phyloP scores from a whole-genome alignment of 2,797 vertebrate genomes.

The Microchirus variegatus region DNA sequence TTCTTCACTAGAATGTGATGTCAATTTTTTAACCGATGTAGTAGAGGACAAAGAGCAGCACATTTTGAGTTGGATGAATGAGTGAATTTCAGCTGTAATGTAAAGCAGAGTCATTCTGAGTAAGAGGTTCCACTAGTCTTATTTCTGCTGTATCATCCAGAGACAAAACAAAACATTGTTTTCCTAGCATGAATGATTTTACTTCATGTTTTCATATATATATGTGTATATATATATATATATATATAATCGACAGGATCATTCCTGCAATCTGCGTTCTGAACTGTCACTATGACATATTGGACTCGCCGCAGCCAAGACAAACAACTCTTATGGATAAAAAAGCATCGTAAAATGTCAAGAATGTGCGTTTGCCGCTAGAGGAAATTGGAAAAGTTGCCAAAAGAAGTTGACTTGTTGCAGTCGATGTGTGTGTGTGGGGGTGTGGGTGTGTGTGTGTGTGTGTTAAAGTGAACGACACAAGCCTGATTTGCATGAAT shows the following conservation, averaged over 20 bases:
- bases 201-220: constrained; percentile 1
- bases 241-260: not conserved
- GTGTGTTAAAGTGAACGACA: constrained; percentile 36
- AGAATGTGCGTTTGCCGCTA: constrained; percentile 10
- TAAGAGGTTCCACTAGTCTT: not conserved
- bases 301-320: constrained; percentile 5
- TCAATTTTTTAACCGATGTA: too few species aligned
- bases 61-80: too few species aligned
- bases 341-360: constrained; percentile 26
- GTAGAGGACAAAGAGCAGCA: too few species aligned
- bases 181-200: not conserved
- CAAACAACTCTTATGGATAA: constrained; percentile 22
- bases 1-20: too few species aligned
- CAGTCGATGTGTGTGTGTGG: too few species aligned
- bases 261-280: constrained; percentile 1
- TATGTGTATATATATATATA: too few species aligned
- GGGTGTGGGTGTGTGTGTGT: not conserved
- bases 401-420: constrained; percentile 29
- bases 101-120: not conserved
- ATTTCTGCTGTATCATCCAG: not conserved
- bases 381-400: constrained; percentile 35
- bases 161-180: not conserved
- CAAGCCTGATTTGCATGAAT: constrained; percentile 41
- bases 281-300: constrained; percentile 13
- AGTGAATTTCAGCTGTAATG: too few species aligned